A percentile compares a stretch with the other conserved stretches of the same genome.
Conservation (phyloP, 2,888 invertebrate species). For the Drosophila histrio region DNA sequence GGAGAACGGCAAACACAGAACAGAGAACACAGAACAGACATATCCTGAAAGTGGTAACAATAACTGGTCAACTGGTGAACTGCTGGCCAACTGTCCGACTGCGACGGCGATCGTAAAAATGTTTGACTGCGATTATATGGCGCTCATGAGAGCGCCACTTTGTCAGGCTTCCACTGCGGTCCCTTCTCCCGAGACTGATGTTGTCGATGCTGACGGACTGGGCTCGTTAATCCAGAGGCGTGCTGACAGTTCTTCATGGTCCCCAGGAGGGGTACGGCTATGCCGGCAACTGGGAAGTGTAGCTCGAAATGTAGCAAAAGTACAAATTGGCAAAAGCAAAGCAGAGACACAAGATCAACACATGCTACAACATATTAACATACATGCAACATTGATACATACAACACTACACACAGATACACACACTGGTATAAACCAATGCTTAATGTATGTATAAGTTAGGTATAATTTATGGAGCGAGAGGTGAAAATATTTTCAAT, state of each 20-base stretch:
- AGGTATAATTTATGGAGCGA: conserved; percentile 72
- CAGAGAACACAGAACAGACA: conserved; percentile 8
- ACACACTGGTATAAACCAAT: conserved; percentile 1
- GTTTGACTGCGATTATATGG: conserved; percentile 81
- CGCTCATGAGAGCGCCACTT: conserved; percentile 80
- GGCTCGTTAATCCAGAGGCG: conserved; percentile 46
- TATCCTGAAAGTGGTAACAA: conserved; percentile 8
- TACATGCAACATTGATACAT: conserved; percentile 13
- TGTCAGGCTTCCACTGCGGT: conserved; percentile 37
- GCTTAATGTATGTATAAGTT: conserved; percentile 34
- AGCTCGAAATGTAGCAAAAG: conserved; percentile 28
- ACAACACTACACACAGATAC: not conserved
- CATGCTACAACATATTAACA: conserved; percentile 16
- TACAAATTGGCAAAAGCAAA: conserved; percentile 35
- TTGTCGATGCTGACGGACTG: conserved; percentile 47
- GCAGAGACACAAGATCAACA: conserved; percentile 15
- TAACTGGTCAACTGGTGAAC: not conserved
- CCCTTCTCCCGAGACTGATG: conserved; percentile 9
- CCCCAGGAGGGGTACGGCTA: not conserved
- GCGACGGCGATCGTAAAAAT: conserved; percentile 73
- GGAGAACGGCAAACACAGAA: not conserved
- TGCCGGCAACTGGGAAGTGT: not conserved
- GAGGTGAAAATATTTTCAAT: conserved; percentile 80
- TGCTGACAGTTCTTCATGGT: conserved; percentile 7
- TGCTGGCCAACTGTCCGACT: conserved; percentile 27